Evolutionary conservation across 1,140 invertebrate genomes (phyloP).

Genomic region (Caenorhabditis latens): DNA sequence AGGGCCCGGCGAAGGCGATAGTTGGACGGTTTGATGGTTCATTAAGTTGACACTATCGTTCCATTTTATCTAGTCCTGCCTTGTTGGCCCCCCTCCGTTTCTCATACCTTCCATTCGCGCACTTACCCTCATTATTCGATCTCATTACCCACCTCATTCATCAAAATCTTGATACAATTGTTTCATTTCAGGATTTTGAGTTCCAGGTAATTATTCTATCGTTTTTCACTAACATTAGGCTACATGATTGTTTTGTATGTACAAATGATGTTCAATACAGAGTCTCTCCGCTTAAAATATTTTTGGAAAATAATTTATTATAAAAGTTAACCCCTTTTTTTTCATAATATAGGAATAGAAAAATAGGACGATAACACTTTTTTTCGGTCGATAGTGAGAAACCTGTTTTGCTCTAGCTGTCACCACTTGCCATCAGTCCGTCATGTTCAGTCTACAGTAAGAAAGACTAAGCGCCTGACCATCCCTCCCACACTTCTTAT

Average conservation of each 20-base stretch:
- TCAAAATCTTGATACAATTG: slow-evolving; percentile 42
- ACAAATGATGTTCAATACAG: too few species aligned
- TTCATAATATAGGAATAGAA: background rate
- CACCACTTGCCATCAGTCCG: slow-evolving; percentile 55
- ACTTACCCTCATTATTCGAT: slow-evolving; percentile 45
- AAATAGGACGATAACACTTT: slow-evolving; percentile 33
- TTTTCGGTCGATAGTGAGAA: slow-evolving; percentile 38
- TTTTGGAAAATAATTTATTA: too few species aligned
- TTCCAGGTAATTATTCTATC: background rate
- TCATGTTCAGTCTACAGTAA: slow-evolving; percentile 54
- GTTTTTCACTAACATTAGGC: background rate
- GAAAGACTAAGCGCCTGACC: slow-evolving; percentile 53
- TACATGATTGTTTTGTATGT: too few species aligned
- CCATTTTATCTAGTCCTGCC: slow-evolving; percentile 45
- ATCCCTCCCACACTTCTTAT: background rate
- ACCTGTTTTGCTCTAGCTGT: slow-evolving; percentile 54
- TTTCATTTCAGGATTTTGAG: background rate
- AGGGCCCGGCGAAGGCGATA: slow-evolving; percentile 19
- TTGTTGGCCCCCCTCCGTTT: background rate
- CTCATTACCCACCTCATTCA: slow-evolving; percentile 52
- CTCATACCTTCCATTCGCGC: slow-evolving; percentile 36
- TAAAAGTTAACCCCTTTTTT: background rate
- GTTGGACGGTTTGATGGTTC: slow-evolving; percentile 52
- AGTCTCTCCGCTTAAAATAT: too few species aligned
- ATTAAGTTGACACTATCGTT: slow-evolving; percentile 55